Conservation (phyloP, 2,888 invertebrate species). For the Brenthis daphne region DNA sequence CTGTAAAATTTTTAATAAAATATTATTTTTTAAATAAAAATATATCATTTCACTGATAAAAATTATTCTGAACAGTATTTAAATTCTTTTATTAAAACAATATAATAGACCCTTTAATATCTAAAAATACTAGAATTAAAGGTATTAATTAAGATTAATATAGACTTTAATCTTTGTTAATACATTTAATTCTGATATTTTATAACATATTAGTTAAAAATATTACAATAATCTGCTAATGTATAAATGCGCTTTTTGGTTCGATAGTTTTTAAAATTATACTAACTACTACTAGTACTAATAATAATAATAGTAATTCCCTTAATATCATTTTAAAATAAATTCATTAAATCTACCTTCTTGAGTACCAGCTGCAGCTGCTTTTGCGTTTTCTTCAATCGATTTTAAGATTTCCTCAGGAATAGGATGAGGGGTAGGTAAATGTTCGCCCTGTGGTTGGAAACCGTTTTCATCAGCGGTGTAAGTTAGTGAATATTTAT, state of each 20-base stretch:
- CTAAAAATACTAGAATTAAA: too few relatives aligned
- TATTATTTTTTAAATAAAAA: constrained; percentile 4
- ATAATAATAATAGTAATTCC: background rate
- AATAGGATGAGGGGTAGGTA: constrained; percentile 74
- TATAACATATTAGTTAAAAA: too few relatives aligned
- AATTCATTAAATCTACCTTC: constrained; percentile 58
- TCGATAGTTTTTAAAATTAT: too few relatives aligned
- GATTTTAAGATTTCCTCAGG: constrained; percentile 73
- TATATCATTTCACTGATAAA: background rate
- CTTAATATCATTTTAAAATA: background rate
- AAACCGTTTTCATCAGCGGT: constrained; percentile 77
- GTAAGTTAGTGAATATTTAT: constrained; percentile 65
- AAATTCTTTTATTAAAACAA: too few relatives aligned
- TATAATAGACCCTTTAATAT: too few relatives aligned
- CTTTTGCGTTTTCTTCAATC: constrained; percentile 69
- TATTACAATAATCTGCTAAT: too few relatives aligned
- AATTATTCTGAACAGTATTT: too few relatives aligned
- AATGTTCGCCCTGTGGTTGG: constrained; percentile 68
- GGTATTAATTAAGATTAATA: too few relatives aligned
- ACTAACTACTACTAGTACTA: too few relatives aligned
- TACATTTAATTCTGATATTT: too few relatives aligned
- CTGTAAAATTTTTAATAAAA: constrained; percentile 48
- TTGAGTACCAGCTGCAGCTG: constrained; percentile 74
- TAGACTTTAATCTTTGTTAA: too few relatives aligned
- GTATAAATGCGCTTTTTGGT: background rate